These are phyloP conservation scores for Cryptophagus acutangulus DNA, from an alignment of 2,888 invertebrate species.

Conservation along the genomic window DNA sequence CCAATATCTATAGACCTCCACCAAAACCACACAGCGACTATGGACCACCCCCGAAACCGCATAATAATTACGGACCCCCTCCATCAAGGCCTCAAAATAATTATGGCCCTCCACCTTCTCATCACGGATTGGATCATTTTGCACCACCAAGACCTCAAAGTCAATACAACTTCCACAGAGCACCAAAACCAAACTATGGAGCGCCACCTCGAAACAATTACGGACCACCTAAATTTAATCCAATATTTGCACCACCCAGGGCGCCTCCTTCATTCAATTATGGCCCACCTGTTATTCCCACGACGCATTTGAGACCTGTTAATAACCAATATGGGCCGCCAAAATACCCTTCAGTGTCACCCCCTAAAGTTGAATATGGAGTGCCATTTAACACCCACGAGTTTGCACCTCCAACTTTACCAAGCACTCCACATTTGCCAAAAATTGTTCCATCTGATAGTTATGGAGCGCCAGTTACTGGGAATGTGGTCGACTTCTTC, in stretches of 20 bases:
- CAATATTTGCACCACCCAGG: too few species aligned
- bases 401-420: slow-evolving; percentile 2
- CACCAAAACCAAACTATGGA: slow-evolving; percentile 15
- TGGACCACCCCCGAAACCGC: slow-evolving; percentile 5
- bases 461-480: slow-evolving; percentile 44
- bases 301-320: slow-evolving; percentile 10
- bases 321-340: slow-evolving; percentile 13
- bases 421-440: slow-evolving; percentile 8
- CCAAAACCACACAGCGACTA: slow-evolving; percentile 10
- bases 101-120: slow-evolving; percentile 21
- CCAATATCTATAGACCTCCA: slow-evolving; percentile 18
- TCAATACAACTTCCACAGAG: too few species aligned
- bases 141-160: slow-evolving; percentile 18
- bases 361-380: slow-evolving; percentile 9
- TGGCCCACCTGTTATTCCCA: slow-evolving; percentile 3
- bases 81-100: slow-evolving; percentile 16
- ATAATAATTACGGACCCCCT: slow-evolving; percentile 20
- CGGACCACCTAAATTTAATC: background rate
- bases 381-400: too few species aligned
- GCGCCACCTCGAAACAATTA: slow-evolving; percentile 10
- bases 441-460: slow-evolving; percentile 41
- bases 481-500: slow-evolving; percentile 35
- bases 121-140: slow-evolving; percentile 21
- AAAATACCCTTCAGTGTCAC: too few species aligned
- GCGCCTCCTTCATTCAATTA: too few species aligned